Percentiles rank a stretch among this genome's conserved stretches.
These are phyloP conservation scores for Pocillopora damicornis DNA, from an alignment of 64 coral and sea anemone species.

Conservation along the genomic window DNA sequence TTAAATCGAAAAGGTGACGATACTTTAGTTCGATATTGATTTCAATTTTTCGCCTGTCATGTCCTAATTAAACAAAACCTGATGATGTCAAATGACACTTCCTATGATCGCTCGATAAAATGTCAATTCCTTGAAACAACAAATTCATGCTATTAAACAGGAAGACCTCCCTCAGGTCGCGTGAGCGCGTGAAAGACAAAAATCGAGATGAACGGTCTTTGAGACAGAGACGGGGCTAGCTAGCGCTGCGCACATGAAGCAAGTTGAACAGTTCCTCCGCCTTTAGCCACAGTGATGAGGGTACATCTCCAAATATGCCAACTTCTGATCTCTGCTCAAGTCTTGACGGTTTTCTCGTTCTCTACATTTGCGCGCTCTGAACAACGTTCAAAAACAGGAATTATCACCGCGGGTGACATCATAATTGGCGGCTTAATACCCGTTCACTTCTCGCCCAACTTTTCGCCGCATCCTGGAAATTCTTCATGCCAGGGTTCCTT, in stretches of 20 bases:
- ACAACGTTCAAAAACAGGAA: background rate
- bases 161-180: background rate
- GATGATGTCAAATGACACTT: conserved; percentile 24
- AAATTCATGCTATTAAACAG: background rate
- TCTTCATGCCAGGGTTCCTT: conserved; percentile 2
- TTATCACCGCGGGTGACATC: conserved; percentile 26
- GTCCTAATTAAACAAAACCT: conserved; percentile 4
- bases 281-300: background rate
- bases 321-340: background rate
- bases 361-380: background rate
- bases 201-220: background rate
- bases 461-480: background rate
- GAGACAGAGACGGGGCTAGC: background rate
- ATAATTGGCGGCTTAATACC: conserved; percentile 32
- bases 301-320: background rate
- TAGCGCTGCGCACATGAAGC: background rate
- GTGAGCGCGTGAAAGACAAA: background rate
- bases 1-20: background rate
- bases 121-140: background rate
- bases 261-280: background rate
- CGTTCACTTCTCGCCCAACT: conserved; percentile 8
- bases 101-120: conserved; percentile 19
- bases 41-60: background rate
- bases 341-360: background rate
- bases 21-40: background rate